phyloP scores from a whole-genome alignment of 2,113 vertebrate species.

The Bufo gargarizans region DNA sequence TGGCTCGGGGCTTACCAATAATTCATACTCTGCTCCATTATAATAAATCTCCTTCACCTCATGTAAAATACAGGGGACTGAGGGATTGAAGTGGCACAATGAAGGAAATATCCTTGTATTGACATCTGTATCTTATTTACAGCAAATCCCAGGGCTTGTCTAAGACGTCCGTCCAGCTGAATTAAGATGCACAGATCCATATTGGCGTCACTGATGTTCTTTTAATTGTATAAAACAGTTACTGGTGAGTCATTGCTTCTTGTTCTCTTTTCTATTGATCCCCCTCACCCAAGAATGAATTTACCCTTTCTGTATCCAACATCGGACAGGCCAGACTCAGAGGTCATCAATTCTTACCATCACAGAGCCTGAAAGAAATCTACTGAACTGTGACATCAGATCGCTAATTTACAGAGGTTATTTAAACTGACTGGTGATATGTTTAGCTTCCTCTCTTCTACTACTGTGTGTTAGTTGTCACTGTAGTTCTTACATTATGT shows the following conservation, averaged over 20 bases:
- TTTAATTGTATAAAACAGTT: neutral
- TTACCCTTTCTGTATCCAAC: neutral
- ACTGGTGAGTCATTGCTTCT: neutral
- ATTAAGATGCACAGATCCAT: neutral
- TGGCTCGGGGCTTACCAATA: neutral
- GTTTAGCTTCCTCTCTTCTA: too few relatives aligned
- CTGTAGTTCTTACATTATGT: too few relatives aligned
- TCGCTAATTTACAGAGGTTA: neutral
- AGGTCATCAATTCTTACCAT: neutral
- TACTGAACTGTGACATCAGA: neutral
- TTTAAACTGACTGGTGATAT: too few relatives aligned
- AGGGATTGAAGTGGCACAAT: neutral
- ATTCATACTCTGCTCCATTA: neutral
- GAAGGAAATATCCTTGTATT: neutral
- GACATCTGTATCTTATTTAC: constrained; percentile 34
- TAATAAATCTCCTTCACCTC: constrained; percentile 24
- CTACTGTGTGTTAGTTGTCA: too few relatives aligned
- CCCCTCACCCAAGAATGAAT: neutral
- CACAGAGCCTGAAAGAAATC: neutral
- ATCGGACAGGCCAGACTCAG: neutral
- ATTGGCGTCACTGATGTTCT: neutral
- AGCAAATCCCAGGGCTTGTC: neutral
- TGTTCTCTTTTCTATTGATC: neutral
- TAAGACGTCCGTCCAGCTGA: neutral
- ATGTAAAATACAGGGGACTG: constrained; percentile 31